Conservation (phyloP, 2,113 vertebrate species). For the Melanerpes formicivorus region DNA sequence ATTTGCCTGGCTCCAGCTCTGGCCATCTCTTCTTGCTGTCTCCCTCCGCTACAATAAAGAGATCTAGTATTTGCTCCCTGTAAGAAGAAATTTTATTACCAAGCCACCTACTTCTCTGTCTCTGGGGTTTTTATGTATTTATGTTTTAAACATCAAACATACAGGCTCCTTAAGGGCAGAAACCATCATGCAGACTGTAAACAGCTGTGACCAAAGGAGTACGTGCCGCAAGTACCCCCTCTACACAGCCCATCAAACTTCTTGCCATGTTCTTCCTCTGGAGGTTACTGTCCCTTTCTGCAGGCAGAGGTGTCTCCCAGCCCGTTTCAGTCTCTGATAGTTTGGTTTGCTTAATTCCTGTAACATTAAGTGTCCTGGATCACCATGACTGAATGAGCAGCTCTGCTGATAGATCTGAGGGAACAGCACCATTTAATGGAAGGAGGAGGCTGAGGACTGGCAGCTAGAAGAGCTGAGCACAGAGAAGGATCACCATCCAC, state of each 20-base stretch:
- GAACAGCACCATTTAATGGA: not conserved
- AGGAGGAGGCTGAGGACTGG: not conserved
- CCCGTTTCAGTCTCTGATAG: not conserved
- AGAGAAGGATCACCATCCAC: not conserved
- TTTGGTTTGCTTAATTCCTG: not conserved
- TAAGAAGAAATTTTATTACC: not conserved
- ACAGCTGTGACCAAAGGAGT: not conserved
- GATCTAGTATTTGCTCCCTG: not conserved
- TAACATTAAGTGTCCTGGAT: not conserved
- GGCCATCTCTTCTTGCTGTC: not conserved
- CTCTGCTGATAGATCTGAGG: accelerated
- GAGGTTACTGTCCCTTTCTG: not conserved
- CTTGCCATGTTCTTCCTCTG: not conserved
- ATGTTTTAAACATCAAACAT: not conserved
- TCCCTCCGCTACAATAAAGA: not conserved
- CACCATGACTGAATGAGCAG: not conserved
- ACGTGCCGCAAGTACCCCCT: not conserved
- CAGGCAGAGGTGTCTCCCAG: not conserved
- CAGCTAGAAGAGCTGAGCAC: not conserved
- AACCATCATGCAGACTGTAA: not conserved
- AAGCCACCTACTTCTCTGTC: not conserved
- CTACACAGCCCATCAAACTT: not conserved
- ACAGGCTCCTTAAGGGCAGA: not conserved
- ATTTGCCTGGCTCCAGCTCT: not conserved
- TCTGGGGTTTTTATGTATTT: not conserved